Evolutionary conservation across 2,888 invertebrate species (phyloP), one percentile per base, ranked within the genome.

Genomic region (Ferdinandea cuprea): DNA sequence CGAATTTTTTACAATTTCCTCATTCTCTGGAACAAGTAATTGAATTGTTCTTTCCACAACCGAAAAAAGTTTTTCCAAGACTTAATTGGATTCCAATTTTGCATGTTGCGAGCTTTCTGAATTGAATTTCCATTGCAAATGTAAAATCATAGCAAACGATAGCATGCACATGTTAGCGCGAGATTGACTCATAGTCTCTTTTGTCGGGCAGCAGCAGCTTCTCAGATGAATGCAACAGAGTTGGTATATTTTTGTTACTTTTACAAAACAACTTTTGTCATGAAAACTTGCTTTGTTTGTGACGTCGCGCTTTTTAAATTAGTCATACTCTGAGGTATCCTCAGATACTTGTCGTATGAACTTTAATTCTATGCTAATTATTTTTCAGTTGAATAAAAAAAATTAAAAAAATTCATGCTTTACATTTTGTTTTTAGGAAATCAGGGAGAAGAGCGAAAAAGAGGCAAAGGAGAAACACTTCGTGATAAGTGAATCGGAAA

Each of bases 381-480:
- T 11, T 59, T 42, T 7, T 25, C 25, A 37, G 19, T 56, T 37
- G 7, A 54, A 35, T 59, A 40, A 40, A 40, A 17, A 21, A 9
- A 17, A 44, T 17, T 44, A 19, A 17, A 17, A 19, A 44, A 21
- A 8, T 44, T 21, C 6, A 19, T 17, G 42, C 17, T 15, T 37
- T n/a, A 37, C 37, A 37, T n/a, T 8, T 48, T 79, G 6, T 59
- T 93, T 93, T 40, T 91, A 97, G 97, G 93, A 93, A 91, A 95
- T 97, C 86, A 93, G 95, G 44, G 92, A 94, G 85, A 93, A 94
- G 89, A 94, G 95, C 89, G 93, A 93, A 76, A 92, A 92, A 81
- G 94, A 93, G 88, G 92, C 90, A 25, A 90, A 92, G 58, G 94
- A 93, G 88, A 93, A 94, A 76, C 93, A 92, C 87, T 90, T 92